A percentile compares a stretch with the other conserved stretches of the same genome.
Evolutionary conservation across 2,797 vertebrate genomes (phyloP).

Genomic region (Taeniopygia guttata): DNA sequence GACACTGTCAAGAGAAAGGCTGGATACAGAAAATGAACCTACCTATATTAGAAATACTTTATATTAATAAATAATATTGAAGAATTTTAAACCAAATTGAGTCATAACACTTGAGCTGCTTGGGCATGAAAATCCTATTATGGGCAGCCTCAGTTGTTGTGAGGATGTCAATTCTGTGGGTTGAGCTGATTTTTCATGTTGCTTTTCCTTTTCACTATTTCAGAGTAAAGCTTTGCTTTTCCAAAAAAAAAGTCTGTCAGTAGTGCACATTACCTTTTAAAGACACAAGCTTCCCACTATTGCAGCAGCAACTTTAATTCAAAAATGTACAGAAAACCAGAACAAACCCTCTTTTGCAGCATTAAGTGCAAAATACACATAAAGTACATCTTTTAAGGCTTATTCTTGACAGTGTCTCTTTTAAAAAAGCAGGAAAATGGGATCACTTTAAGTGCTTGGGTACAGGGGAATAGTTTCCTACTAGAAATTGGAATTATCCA

Average conservation of each 20-base stretch:
- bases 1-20: conserved; percentile 50
- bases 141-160: not conserved
- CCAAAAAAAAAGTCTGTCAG: not conserved
- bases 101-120: conserved; percentile 1
- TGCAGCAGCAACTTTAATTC: not conserved
- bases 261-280: not conserved
- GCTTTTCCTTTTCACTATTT: not conserved
- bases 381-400: not conserved
- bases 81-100: not conserved
- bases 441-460: conserved; percentile 24
- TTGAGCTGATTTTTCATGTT: not conserved
- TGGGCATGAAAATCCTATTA: not conserved
- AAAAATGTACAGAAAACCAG: not conserved
- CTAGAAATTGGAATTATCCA: conserved; percentile 15
- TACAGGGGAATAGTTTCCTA: conserved; percentile 26
- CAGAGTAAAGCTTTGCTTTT: not conserved
- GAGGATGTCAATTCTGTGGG: conserved; percentile 11
- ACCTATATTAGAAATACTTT: not conserved
- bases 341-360: not conserved
- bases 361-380: not conserved
- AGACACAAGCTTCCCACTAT: not conserved
- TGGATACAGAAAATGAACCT: not conserved
- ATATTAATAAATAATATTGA: conserved; percentile 8
- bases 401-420: conserved; percentile 54
- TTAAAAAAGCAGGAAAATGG: conserved; percentile 43